A percentile compares a stretch with the other conserved stretches of the same genome.
These are phyloP conservation scores for Pseudochirops cupreus DNA, from an alignment of 2,797 vertebrate genomes.

Conservation along the genomic window DNA sequence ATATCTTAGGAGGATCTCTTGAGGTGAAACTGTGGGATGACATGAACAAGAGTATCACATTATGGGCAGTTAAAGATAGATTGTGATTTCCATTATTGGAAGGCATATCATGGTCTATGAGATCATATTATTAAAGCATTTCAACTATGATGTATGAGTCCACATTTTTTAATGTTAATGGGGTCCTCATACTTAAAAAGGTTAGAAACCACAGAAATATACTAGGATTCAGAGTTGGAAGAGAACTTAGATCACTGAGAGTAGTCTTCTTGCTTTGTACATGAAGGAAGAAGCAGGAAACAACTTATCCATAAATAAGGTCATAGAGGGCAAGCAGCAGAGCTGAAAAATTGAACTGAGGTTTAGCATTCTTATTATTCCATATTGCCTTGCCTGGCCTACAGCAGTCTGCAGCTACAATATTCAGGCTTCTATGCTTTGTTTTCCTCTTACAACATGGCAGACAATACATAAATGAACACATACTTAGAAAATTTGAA, in stretches of 20 bases:
- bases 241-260: neutral
- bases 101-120: neutral
- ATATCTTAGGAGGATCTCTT: neutral
- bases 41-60: neutral
- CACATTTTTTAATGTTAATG: neutral
- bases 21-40: neutral
- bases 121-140: neutral
- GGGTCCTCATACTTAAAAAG: neutral
- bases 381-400: neutral
- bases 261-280: neutral
- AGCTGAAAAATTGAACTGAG: neutral
- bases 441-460: neutral
- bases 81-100: neutral
- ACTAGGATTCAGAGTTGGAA: neutral
- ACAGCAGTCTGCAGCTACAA: neutral
- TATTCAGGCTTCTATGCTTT: neutral
- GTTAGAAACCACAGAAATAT: neutral
- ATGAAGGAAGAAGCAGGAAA: neutral
- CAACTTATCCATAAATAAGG: neutral
- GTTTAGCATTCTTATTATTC: neutral
- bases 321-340: neutral
- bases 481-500: neutral
- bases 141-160: no score
- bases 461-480: accelerated
- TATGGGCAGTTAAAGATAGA: neutral